phyloP scores from a whole-genome alignment of 2,113 vertebrate genomes.

The Phylloscopus trochiloides region DNA sequence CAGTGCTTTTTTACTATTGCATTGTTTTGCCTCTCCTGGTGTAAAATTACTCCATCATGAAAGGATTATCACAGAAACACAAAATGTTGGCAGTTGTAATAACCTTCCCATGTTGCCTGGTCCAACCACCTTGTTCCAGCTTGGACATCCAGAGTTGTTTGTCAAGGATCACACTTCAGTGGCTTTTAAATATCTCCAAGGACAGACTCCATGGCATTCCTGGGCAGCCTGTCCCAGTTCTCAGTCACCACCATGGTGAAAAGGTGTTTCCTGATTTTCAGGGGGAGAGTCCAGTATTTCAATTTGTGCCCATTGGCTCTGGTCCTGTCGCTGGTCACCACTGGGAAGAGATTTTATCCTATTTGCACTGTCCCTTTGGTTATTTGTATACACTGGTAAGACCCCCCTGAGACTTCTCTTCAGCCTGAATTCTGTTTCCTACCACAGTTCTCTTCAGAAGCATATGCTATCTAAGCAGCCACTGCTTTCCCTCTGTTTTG shows the following conservation, averaged over 20 bases:
- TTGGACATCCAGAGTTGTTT: neutral
- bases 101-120: neutral
- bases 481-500: neutral
- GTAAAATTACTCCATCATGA: neutral
- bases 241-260: neutral
- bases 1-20: neutral
- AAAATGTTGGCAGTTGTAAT: neutral
- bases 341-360: neutral
- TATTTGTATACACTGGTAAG: neutral
- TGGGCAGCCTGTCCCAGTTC: neutral
- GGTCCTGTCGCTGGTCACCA: neutral
- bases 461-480: neutral
- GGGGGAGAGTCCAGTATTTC: neutral
- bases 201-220: neutral
- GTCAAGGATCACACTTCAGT: fast-evolving
- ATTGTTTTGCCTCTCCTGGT: neutral
- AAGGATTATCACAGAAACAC: neutral
- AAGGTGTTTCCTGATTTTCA: neutral
- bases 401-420: neutral
- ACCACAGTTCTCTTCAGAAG: neutral
- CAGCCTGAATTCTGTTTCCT: neutral
- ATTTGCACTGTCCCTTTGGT: neutral
- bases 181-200: neutral
- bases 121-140: neutral
- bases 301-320: neutral